Percentiles rank a stretch among this genome's conserved stretches.
Conservation (phyloP, 2,888 invertebrate genomes). For the Apantesis nais region DNA sequence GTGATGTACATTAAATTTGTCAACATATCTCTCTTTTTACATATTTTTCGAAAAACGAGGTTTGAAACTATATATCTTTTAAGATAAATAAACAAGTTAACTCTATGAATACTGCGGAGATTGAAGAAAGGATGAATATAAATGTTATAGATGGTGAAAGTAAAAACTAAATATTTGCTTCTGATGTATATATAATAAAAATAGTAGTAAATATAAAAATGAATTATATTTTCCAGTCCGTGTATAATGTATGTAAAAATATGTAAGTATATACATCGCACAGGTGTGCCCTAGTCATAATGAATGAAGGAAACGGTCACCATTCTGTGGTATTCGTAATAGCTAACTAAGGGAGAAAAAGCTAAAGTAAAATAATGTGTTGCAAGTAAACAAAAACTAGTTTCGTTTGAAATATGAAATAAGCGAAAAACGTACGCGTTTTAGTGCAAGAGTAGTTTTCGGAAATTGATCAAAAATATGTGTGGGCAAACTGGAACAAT, state of each 20-base stretch:
- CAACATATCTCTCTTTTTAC: slow-evolving; percentile 54
- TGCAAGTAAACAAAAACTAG: background rate
- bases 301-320: no score
- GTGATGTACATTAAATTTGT: slow-evolving; percentile 61
- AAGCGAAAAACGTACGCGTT: background rate
- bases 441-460: slow-evolving; percentile 5
- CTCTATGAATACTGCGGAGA: background rate
- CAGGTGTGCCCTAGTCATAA: no score
- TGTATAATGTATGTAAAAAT: no score
- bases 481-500: slow-evolving; percentile 10
- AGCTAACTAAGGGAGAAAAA: no score
- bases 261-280: no score
- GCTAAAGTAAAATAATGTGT: background rate
- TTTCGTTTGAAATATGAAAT: background rate
- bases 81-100: slow-evolving; percentile 30
- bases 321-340: no score
- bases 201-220: no score
- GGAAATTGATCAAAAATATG: slow-evolving; percentile 10
- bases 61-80: slow-evolving; percentile 27
- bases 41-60: slow-evolving; percentile 32
- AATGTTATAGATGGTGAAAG: no score
- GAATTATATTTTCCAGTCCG: no score
- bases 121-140: no score
- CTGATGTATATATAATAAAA: no score
- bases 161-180: no score